phyloP scores from a whole-genome alignment of 2,888 invertebrate genomes.

The Coenonympha glycerion region DNA sequence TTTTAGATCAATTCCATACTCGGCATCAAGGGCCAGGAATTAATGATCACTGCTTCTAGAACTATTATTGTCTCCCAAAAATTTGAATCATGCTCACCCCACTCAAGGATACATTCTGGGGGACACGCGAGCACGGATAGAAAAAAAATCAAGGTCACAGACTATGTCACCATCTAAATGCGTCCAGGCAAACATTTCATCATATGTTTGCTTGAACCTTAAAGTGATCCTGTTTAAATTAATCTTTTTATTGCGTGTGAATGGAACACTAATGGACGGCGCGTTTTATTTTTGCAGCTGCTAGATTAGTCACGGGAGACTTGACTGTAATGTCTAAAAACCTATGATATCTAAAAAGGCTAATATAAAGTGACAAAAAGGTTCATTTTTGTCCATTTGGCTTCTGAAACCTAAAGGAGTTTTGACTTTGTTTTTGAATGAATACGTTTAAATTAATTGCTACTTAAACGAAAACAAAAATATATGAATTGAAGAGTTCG shows the following conservation, averaged over 20 bases:
- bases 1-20: too few relatives aligned
- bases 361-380: too few relatives aligned
- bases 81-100: background rate
- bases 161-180: slow-evolving; percentile 20
- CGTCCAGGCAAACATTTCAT: slow-evolving; percentile 6
- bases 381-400: too few relatives aligned
- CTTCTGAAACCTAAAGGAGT: too few relatives aligned
- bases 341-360: too few relatives aligned
- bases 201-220: slow-evolving; percentile 6
- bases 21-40: too few relatives aligned
- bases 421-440: too few relatives aligned
- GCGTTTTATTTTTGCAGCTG: slow-evolving; percentile 6
- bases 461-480: too few relatives aligned
- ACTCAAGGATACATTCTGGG: slow-evolving; percentile 4
- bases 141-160: slow-evolving; percentile 23
- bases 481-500: too few relatives aligned
- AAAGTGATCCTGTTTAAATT: slow-evolving; percentile 11
- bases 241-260: slow-evolving; percentile 11
- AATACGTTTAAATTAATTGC: too few relatives aligned
- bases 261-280: background rate
- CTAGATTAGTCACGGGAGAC: slow-evolving; percentile 1
- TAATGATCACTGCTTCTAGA: too few relatives aligned
- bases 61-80: too few relatives aligned
- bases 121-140: slow-evolving; percentile 8
- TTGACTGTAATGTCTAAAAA: background rate